Percentiles rank a stretch among this genome's conserved stretches.
Conservation (phyloP, 64 coral and sea anemone genomes). For the Montipora foliosa region DNA sequence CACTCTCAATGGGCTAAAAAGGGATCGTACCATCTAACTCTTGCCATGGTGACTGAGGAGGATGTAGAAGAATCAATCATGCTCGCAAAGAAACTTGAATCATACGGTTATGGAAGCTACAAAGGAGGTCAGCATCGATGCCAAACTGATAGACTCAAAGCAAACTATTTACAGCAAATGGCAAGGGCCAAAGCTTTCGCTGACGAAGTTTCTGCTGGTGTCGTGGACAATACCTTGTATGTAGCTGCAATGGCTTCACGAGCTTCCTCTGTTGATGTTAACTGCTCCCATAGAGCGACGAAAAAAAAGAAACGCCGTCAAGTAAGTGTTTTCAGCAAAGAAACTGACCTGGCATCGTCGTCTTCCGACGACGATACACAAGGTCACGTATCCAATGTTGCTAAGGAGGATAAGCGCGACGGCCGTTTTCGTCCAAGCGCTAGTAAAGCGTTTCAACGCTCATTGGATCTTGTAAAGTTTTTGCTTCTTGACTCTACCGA, state of each 20-base stretch:
- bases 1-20: slow-evolving; percentile 67
- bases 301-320: neutral
- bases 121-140: slow-evolving; percentile 29
- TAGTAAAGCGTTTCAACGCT: slow-evolving; percentile 28
- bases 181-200: slow-evolving; percentile 46
- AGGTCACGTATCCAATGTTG: neutral
- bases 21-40: slow-evolving; percentile 48
- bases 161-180: slow-evolving; percentile 33
- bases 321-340: slow-evolving; percentile 13
- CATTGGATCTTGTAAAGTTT: slow-evolving; percentile 21
- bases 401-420: neutral
- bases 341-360: slow-evolving; percentile 2
- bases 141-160: slow-evolving; percentile 39
- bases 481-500: slow-evolving; percentile 7
- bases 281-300: slow-evolving; percentile 47
- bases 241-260: too few relatives aligned
- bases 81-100: slow-evolving; percentile 24
- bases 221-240: slow-evolving; percentile 26
- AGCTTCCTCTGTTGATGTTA: slow-evolving; percentile 23
- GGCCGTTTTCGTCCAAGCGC: slow-evolving; percentile 20
- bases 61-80: slow-evolving; percentile 22
- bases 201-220: neutral
- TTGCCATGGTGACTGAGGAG: slow-evolving; percentile 54
- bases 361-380: slow-evolving; percentile 6
- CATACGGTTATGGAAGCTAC: slow-evolving; percentile 31